These are phyloP conservation scores for Lagopus leucura DNA, from an alignment of 2,113 vertebrate species.

Conservation along the genomic window DNA sequence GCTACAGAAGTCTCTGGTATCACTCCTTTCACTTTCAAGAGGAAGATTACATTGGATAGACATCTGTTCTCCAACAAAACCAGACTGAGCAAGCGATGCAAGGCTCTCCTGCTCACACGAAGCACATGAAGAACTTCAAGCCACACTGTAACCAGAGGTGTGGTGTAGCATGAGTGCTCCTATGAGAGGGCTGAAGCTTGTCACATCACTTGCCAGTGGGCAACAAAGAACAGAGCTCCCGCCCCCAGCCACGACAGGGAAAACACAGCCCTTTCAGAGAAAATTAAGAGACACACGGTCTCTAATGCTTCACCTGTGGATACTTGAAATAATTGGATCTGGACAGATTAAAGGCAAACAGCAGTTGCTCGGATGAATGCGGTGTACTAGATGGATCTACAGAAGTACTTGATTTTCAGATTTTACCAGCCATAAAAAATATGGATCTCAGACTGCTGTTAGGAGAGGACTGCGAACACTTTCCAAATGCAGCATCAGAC, in stretches of 20 bases:
- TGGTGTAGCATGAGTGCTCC: background rate
- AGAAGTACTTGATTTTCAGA: conserved; percentile 44
- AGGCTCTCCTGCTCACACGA: background rate
- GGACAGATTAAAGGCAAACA: conserved; percentile 41
- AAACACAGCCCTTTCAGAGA: background rate
- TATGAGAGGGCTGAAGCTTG: background rate
- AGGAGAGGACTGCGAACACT: background rate
- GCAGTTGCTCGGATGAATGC: conserved; percentile 9
- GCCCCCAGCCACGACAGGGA: background rate
- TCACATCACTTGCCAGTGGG: background rate
- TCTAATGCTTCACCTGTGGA: conserved; percentile 39
- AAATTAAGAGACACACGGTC: background rate
- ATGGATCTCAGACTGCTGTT: conserved; percentile 19
- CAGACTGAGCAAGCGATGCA: background rate
- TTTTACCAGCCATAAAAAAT: conserved; percentile 51
- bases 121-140: background rate
- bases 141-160: background rate
- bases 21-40: background rate
- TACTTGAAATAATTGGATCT: conserved; percentile 54
- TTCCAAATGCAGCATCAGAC: conserved; percentile 36
- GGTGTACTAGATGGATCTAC: background rate
- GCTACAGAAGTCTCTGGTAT: background rate
- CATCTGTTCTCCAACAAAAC: background rate
- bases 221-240: background rate
- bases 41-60: background rate